phyloP scores from a whole-genome alignment of 1,140 invertebrate genomes.

The Drosophila mojavensis region DNA sequence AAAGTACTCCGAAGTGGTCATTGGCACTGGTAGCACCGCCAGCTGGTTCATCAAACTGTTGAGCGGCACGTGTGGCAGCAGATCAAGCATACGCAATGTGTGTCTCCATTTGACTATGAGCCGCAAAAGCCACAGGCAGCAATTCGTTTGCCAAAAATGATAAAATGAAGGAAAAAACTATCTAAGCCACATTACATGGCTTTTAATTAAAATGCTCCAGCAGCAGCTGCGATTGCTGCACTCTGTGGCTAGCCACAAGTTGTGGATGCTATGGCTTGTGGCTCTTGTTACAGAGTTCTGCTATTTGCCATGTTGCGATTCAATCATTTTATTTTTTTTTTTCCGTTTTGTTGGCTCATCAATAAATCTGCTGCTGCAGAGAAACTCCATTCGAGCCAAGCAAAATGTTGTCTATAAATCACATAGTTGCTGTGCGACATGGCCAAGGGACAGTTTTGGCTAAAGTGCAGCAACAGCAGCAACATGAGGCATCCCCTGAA shows the following conservation, averaged over 20 bases:
- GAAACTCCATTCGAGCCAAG: conserved; percentile 45
- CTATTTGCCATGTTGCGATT: conserved; percentile 49
- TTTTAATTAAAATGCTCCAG: conserved; percentile 76
- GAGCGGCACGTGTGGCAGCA: conserved; percentile 11
- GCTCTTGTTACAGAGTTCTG: conserved; percentile 27
- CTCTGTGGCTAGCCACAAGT: conserved; percentile 50
- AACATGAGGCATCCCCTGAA: neutral
- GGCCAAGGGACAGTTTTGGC: conserved; percentile 52
- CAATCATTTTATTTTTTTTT: neutral
- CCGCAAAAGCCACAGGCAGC: conserved; percentile 52
- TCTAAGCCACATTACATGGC: conserved; percentile 23
- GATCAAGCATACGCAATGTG: conserved; percentile 53
- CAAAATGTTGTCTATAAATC: conserved; percentile 67
- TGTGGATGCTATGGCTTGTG: conserved; percentile 1
- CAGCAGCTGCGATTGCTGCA: conserved; percentile 54
- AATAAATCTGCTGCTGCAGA: conserved; percentile 76
- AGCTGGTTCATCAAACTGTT: conserved; percentile 52
- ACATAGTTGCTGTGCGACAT: conserved; percentile 55
- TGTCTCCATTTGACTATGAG: neutral
- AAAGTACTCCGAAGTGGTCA: conserved; percentile 41
- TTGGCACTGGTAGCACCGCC: conserved; percentile 11
- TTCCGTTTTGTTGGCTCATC: conserved; percentile 68
- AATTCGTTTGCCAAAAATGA: conserved; percentile 36
- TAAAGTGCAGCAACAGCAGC: conserved; percentile 16
- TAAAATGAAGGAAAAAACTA: neutral